Conservation (phyloP, 2,888 invertebrate species). For the Rhimphoctona megacephalus region DNA sequence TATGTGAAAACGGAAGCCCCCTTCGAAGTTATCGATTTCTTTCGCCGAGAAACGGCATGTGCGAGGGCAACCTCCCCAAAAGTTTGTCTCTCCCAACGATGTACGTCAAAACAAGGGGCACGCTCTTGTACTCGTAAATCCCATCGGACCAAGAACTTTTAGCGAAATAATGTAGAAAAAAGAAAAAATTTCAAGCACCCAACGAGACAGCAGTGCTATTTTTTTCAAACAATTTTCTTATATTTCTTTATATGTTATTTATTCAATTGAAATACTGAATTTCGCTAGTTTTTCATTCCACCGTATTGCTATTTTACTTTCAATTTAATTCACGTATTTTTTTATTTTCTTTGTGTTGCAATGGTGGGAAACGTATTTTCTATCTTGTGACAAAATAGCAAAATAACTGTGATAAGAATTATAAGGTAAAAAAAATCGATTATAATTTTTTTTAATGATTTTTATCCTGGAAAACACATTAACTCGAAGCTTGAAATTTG, state of each 20-base stretch:
- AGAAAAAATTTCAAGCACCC: not conserved
- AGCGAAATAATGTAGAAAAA: not conserved
- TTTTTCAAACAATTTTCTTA: not conserved
- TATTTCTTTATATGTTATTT: too few species aligned
- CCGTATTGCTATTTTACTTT: not conserved
- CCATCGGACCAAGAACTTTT: constrained; percentile 3
- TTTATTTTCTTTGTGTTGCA: not conserved
- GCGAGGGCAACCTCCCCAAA: constrained; percentile 55
- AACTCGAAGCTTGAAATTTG: not conserved
- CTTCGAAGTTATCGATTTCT: constrained; percentile 72
- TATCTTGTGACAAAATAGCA: not conserved
- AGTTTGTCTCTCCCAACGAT: constrained; percentile 40
- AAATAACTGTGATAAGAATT: not conserved
- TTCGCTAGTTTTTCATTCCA: not conserved
- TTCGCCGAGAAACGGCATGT: constrained; percentile 52
- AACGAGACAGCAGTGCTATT: not conserved
- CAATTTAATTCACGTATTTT: not conserved
- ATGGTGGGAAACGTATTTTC: not conserved
- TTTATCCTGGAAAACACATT: not conserved
- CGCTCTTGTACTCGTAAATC: constrained; percentile 42
- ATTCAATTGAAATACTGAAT: not conserved
- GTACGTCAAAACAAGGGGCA: constrained; percentile 46
- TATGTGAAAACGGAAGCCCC: constrained; percentile 63
- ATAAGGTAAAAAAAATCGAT: too few species aligned
- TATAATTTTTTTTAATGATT: not conserved